Base-by-base conservation (phyloP, 2,888 invertebrate species). In the Ectropis crepuscularia region DNA sequence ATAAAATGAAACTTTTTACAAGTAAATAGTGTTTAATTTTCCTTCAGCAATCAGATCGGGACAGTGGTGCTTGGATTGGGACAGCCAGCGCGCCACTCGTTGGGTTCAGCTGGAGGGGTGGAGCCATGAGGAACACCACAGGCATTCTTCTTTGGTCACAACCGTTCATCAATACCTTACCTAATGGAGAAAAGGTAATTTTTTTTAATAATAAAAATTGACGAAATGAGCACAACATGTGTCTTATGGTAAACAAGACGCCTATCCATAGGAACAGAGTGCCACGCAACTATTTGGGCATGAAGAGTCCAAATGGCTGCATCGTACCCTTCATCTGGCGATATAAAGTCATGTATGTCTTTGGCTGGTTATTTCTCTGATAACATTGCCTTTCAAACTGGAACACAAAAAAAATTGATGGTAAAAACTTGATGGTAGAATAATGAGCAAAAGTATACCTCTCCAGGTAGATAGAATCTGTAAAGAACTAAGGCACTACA, bases 51-150 rank as follows among this genome's bases (percentile, higher is more conserved):
- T 41, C 47, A 41, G 55, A 47, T 16, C 55, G 46, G 0, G 12
- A 47, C 1, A 50, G 50, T 7, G 58, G 58, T 6, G 50, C 58
- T 5, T 58, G 58, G 58, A 36, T 58, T 6, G 58, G 50, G 2
- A 43, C 37, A 12, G 58, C 16, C 11, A 45, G 43, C 12, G 43
- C 42, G 2, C 58, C 49, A 36, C 58, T 58, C 61, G 94, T 95
- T 53, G 98, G 98, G 0, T 98, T 98, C 85, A 96, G 96, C 10
- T 98, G 98, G 98, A 93, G 97, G 74, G 97, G 97, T 5, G 98
- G 98, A 6, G 97, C 8, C 98, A 98, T 12, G n/a, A 48, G 49
- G 37, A 58, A 49, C 38, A 58, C 58, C 5, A 58, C 48, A 8
- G 58, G 58, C 7, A 49, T 58, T 5, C 50, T 58, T 9, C 42